Conservation (phyloP, 2,888 invertebrate genomes). For the Drosophila anomelani region DNA sequence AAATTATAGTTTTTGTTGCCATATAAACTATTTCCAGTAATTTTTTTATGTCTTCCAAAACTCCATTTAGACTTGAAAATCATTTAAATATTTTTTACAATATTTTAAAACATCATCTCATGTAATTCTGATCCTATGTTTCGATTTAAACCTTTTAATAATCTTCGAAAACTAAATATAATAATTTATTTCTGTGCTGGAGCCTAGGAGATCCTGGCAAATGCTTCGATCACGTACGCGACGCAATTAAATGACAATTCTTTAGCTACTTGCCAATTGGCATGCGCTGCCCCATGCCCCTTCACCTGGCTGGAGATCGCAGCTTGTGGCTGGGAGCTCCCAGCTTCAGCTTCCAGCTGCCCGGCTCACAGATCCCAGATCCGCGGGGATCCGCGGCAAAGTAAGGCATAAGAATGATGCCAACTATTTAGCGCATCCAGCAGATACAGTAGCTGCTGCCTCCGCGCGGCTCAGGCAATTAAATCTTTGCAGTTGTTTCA, state of each 20-base stretch:
- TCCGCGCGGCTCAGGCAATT: constrained; percentile 55
- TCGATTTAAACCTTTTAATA: neutral
- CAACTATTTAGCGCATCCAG: constrained; percentile 79
- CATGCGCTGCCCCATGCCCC: constrained; percentile 61
- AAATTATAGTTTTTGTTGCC: too few relatives aligned
- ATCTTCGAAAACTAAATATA: rapidly evolving
- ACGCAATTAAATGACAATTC: constrained; percentile 84
- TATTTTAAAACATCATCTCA: too few relatives aligned
- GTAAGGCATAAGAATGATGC: constrained; percentile 78
- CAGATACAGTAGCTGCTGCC: constrained; percentile 65
- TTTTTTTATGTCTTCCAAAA: too few relatives aligned
- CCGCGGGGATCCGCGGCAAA: constrained; percentile 49
- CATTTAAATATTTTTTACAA: too few relatives aligned
- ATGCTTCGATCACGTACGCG: constrained; percentile 84
- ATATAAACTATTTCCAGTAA: too few relatives aligned
- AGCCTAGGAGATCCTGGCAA: constrained; percentile 56
- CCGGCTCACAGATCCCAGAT: constrained; percentile 19
- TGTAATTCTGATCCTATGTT: too few relatives aligned
- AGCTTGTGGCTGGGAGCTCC: neutral
- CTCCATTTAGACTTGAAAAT: too few relatives aligned
- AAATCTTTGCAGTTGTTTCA: constrained; percentile 77
- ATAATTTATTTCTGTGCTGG: constrained; percentile 1
- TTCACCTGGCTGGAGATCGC: constrained; percentile 9
- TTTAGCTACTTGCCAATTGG: constrained; percentile 75
- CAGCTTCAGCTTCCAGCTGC: neutral